Conservation (phyloP, 1,140 invertebrate genomes). For the Cryptotermes secundus region DNA sequence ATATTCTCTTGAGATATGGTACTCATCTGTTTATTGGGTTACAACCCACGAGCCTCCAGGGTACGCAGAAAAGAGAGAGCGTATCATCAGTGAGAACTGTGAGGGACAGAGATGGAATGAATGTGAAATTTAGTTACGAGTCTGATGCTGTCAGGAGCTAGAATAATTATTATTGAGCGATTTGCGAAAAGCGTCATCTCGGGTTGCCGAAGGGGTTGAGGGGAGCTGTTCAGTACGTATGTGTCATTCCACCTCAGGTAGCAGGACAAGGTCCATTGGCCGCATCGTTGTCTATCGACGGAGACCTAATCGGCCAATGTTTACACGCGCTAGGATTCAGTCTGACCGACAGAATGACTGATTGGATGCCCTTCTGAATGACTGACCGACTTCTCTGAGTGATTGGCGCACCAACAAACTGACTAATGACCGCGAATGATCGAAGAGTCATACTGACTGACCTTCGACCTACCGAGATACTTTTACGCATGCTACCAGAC, state of each 20-base stretch:
- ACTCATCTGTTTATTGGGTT: conserved; percentile 25
- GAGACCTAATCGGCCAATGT: not conserved
- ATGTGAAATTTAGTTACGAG: conserved; percentile 26
- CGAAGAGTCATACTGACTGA: too few species aligned
- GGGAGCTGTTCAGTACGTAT: too few species aligned
- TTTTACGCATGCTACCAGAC: too few species aligned
- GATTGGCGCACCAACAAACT: too few species aligned
- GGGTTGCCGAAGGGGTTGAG: not conserved
- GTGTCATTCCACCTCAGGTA: not conserved
- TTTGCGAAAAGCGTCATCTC: conserved; percentile 8
- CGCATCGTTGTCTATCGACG: not conserved
- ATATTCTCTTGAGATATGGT: conserved; percentile 7
- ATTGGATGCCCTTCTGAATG: too few species aligned
- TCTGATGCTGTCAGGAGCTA: not conserved
- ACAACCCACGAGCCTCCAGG: conserved; percentile 14
- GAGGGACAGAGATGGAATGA: conserved; percentile 21
- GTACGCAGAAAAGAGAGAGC: not conserved
- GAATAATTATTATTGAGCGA: conserved; percentile 30
- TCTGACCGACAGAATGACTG: too few species aligned
- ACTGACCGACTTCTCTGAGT: too few species aligned
- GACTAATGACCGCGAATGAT: too few species aligned
- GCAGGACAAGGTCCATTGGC: not conserved
- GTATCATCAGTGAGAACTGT: not conserved
- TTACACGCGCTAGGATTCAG: too few species aligned
- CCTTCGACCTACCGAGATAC: too few species aligned